Conservation (phyloP, 1,140 invertebrate genomes). For the Drosophila pachea region DNA sequence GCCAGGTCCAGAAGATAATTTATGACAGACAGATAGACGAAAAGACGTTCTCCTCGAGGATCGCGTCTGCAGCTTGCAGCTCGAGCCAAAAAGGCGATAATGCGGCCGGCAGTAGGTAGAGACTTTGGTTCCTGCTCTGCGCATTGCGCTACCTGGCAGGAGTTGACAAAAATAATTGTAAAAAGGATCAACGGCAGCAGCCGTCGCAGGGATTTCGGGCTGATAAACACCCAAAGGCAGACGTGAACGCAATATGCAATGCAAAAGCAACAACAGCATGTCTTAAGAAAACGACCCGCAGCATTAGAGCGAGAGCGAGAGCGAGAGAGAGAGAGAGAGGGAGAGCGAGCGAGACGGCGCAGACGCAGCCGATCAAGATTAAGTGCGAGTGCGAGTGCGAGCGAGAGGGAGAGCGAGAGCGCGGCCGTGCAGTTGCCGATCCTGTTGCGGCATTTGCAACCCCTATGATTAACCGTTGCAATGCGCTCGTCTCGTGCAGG, state of each 20-base stretch:
- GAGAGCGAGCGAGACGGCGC: not conserved
- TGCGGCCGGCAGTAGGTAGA: constrained; percentile 45
- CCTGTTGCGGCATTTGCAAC: constrained; percentile 56
- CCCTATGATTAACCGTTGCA: constrained; percentile 55
- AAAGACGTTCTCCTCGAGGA: too few relatives aligned
- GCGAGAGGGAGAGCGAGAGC: not conserved
- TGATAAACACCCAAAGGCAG: constrained; percentile 61
- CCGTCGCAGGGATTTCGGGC: constrained; percentile 52
- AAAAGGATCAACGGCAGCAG: constrained; percentile 54
- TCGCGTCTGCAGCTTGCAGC: constrained; percentile 52
- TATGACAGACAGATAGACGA: constrained; percentile 26
- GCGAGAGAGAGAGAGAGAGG: constrained; percentile 1
- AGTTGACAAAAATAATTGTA: constrained; percentile 74
- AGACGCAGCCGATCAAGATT: not conserved
- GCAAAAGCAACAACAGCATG: constrained; percentile 53
- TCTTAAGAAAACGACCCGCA: constrained; percentile 50
- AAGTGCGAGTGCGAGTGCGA: not conserved
- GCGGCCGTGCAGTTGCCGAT: constrained; percentile 18
- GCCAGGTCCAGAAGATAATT: constrained; percentile 48
- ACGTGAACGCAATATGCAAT: constrained; percentile 59
- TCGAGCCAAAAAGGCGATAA: constrained; percentile 45
- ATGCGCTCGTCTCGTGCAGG: constrained; percentile 44
- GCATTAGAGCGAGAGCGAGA: constrained; percentile 5
- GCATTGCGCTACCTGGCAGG: constrained; percentile 49
- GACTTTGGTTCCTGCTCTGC: constrained; percentile 32